A percentile compares a stretch with the other conserved stretches of the same genome.
phyloP scores from a whole-genome alignment of 2,888 invertebrate genomes.

The Octodonta nipae region DNA sequence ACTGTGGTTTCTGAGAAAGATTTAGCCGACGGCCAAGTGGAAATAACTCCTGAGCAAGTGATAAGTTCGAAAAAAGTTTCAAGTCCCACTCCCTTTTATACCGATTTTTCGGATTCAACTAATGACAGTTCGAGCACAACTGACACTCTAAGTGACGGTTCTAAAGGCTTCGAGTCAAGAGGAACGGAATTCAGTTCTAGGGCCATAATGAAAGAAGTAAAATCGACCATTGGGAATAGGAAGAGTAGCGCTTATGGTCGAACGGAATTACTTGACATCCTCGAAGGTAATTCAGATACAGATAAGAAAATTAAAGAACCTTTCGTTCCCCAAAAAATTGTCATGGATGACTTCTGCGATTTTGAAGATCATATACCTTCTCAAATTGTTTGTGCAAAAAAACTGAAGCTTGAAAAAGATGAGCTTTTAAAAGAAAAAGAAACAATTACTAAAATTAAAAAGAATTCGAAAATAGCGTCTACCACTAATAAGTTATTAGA shows the following conservation, averaged over 20 bases:
- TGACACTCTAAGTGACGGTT: constrained; percentile 5
- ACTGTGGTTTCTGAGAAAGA: constrained; percentile 38
- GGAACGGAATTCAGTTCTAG: constrained; percentile 15
- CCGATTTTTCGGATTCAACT: constrained; percentile 28
- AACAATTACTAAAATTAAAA: constrained; percentile 17
- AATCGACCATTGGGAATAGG: constrained; percentile 6
- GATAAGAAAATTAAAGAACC: constrained; percentile 9
- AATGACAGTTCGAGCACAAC: constrained; percentile 10
- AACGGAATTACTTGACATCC: constrained; percentile 18
- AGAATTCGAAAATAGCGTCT: constrained; percentile 29
- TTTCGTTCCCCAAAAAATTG: constrained; percentile 6
- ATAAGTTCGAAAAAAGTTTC: constrained; percentile 26
- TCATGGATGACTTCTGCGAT: constrained; percentile 17
- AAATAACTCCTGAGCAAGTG: constrained; percentile 37
- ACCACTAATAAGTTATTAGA: constrained; percentile 40
- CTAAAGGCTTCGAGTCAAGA: constrained; percentile 9
- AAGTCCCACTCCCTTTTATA: constrained; percentile 29
- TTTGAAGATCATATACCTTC: constrained; percentile 27
- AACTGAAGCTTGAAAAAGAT: constrained; percentile 10
- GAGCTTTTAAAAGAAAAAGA: constrained; percentile 20
- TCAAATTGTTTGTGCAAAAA: constrained; percentile 19
- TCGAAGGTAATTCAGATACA: constrained; percentile 18
- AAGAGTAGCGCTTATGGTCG: constrained; percentile 15
- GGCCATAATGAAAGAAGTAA: constrained; percentile 17
- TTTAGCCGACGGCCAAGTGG: constrained; percentile 36